A percentile compares a stretch with the other conserved stretches of the same genome.
phyloP scores from a whole-genome alignment of 2,113 vertebrate species.

The Vulpes ferrilata region DNA sequence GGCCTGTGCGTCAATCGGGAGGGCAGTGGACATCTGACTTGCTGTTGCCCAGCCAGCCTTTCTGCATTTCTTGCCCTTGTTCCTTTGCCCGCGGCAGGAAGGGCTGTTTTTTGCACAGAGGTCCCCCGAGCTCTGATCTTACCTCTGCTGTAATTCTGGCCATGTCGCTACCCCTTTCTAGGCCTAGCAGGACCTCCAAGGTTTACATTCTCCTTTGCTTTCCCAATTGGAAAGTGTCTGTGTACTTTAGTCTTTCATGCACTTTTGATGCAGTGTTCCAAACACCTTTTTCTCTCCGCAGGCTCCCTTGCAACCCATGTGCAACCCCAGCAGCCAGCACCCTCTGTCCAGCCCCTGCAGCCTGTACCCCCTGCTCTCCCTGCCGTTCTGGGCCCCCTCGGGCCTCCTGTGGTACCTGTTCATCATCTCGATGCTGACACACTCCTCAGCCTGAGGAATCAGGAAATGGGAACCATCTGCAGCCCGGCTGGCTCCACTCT shows the following conservation, averaged over 20 bases:
- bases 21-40: not conserved
- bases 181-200: not conserved
- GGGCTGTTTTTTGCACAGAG: not conserved
- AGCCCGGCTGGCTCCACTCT: not conserved
- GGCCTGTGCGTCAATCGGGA: not conserved
- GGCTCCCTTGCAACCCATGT: constrained; percentile 45
- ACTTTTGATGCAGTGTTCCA: not conserved
- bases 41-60: accelerated
- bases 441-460: not conserved
- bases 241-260: not conserved
- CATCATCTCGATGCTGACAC: not conserved
- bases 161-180: not conserved
- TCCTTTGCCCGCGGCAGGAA: not conserved
- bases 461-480: not conserved
- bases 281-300: not conserved
- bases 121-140: not conserved
- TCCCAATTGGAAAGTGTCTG: not conserved
- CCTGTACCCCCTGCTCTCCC: not conserved
- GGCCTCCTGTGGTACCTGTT: not conserved
- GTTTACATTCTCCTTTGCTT: not conserved
- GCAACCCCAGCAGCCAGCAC: not conserved
- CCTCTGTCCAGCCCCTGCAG: not conserved
- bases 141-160: not conserved
- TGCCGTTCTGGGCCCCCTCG: not conserved
- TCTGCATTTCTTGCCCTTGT: not conserved